These are phyloP conservation scores for Cheumatopsyche charites DNA, from an alignment of 1,140 invertebrate genomes.

Conservation along the genomic window DNA sequence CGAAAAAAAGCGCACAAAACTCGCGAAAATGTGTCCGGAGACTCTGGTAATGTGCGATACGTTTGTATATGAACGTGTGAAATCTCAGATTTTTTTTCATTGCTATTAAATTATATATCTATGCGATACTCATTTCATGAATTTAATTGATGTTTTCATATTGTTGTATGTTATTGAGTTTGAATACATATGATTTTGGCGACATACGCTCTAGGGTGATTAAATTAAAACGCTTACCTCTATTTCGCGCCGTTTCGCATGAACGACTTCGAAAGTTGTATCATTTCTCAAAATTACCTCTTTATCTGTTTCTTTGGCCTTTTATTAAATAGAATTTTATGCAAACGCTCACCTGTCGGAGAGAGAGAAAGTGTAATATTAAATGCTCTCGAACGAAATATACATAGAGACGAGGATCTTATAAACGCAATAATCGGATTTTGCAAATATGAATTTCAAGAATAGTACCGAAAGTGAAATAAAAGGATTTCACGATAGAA, in stretches of 20 bases:
- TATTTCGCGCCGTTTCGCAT: background rate
- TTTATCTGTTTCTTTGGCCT: slow-evolving; percentile 9
- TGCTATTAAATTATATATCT: no score
- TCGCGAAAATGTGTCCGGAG: background rate
- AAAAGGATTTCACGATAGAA: background rate
- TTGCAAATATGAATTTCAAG: background rate
- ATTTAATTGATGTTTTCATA: no score
- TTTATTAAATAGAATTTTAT: slow-evolving; percentile 11
- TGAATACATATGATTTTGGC: background rate
- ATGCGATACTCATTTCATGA: no score
- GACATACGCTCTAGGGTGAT: background rate
- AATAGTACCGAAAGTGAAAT: background rate
- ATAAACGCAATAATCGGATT: background rate
- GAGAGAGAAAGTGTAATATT: background rate
- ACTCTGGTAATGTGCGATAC: no score
- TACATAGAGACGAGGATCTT: background rate
- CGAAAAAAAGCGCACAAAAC: slow-evolving; percentile 18
- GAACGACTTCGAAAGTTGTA: slow-evolving; percentile 12
- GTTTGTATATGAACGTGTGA: no score
- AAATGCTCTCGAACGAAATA: background rate
- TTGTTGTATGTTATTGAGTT: no score
- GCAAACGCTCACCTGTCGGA: background rate
- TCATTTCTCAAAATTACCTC: background rate
- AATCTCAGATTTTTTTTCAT: no score
- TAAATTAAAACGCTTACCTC: background rate